Evolutionary conservation across 1,140 invertebrate species (phyloP), one percentile per base, ranked within the genome.

Genomic region (Drosophila subpulchrella): DNA sequence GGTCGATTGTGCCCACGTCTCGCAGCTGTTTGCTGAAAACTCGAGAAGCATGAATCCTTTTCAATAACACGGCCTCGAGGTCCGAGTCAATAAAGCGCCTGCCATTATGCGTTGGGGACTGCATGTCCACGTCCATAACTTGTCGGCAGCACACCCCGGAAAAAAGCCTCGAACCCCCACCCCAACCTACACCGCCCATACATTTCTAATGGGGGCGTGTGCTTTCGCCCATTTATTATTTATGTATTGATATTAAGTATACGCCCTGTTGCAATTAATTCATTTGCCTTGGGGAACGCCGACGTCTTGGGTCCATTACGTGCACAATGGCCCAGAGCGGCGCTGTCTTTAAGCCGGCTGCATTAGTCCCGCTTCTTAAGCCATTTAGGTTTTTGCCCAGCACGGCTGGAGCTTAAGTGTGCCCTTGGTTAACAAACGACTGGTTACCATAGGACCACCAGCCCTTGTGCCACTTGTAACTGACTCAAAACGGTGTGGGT

Each of bases 171-270:
- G 20, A 20, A 20, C 20, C 20, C 20, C 20, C 1, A 2, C 0
- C 48, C 41, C 30, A 34, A 51, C 63, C 27, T 27, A 27, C 44
- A 15, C 6, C 47, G 42, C 27, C 8, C 50, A 46, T 32, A 78
- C 48, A 78, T 53, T 70, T 48, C 61, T 70, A 68, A 53, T 27
- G 70, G 72, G 77, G 48, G 60, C 38, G 56, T 65, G 48, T 53
- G 62, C 72, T 48, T n/a, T 41, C 15, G 36, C 39, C 30, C 51
- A 89, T 80, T 72, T 70, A 89, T 88, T 88, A 88, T 80, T 77
- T 88, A 88, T 88, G 79, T 80, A 89, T 89, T 65, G 73, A 88
- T 84, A 89, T 89, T 73, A 84, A 78, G 60, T 78, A 78, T 78
- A 78, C 76, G 76, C 66, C 59, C 27, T 63, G 76, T 63, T 80